Base-by-base conservation (phyloP, 35 echinoderm and acorn worm species). In the Ophioderma brevispina region DNA sequence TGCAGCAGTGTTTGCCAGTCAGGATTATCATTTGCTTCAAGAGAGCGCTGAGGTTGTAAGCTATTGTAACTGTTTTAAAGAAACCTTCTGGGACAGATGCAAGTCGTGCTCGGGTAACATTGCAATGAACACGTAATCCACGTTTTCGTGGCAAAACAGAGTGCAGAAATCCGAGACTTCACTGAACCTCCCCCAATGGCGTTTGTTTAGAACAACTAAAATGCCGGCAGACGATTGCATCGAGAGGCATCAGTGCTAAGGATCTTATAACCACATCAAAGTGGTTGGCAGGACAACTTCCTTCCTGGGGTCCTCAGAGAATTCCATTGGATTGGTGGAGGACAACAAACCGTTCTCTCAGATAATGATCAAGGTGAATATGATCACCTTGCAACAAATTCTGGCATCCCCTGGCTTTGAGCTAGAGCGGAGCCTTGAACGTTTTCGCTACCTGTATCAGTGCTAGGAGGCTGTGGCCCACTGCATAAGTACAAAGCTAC, bases 41-140 rank as follows among this genome's bases (percentile, higher is more conserved):
- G 31, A 37, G 33, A 36, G 88, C 75, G 52, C 39, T 90, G 31
- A 36, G 36, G 31, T 33, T n/a, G n/a, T 38, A 18, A 90, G 23
- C 78, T 13, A 19, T 43, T 50, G 50, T 39, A 21, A 40, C 17
- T n/a, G n/a, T n/a, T n/a, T n/a, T n/a, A n/a, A 70, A 25, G 78
- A 82, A 31, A 90, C 32, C 15, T 95, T 92, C 40, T 89, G 85
- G 89, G 89, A 96, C 63, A 89, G 89, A 35, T 81, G n/a, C n/a
- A 95, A 76, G 94, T 96, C 0, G 81, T 92, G 0, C 77, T 92
- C 37, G 94, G 90, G 25, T 96, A 96, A 38, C 85, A 92, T 23
- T 64, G 39, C 38, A 96, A 96, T 81, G 86, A 92, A 8, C 64
- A 82, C 33, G 23, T 80, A 4, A 92, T 96, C 55, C 86, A 96